phyloP scores from a whole-genome alignment of 2,888 invertebrate genomes.

The Camptogramma bilineatum region DNA sequence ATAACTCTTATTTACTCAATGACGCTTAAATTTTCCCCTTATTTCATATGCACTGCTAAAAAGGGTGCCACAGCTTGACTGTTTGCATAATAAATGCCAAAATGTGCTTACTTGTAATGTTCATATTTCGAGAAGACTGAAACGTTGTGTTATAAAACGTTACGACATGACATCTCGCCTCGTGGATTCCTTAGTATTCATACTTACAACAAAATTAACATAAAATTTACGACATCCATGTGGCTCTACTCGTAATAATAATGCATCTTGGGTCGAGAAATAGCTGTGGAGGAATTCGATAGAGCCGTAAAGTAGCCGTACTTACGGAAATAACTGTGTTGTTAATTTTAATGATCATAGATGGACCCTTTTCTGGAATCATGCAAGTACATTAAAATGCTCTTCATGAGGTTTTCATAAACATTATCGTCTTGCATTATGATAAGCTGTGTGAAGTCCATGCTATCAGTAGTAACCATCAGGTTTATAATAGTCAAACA shows the following conservation, averaged over 20 bases:
- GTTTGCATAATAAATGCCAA: slow-evolving; percentile 37
- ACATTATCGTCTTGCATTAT: neutral
- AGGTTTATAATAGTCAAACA: too few relatives aligned
- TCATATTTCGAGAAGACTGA: slow-evolving; percentile 33
- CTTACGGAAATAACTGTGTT: slow-evolving; percentile 15
- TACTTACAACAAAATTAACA: slow-evolving; percentile 40
- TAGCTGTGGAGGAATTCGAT: slow-evolving; percentile 32
- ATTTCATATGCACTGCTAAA: slow-evolving; percentile 24
- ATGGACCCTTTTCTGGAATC: slow-evolving; percentile 10
- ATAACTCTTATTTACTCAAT: slow-evolving; percentile 6
- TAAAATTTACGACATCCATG: slow-evolving; percentile 41
- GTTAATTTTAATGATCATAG: slow-evolving; percentile 19
- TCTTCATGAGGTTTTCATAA: neutral
- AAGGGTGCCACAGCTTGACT: slow-evolving; percentile 30
- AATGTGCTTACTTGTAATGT: slow-evolving; percentile 34
- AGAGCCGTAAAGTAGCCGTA: slow-evolving; percentile 23
- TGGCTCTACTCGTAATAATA: slow-evolving; percentile 30
- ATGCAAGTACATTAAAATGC: neutral
- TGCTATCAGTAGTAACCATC: too few relatives aligned
- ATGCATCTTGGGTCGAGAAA: slow-evolving; percentile 28
- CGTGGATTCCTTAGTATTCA: slow-evolving; percentile 35
- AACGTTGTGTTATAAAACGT: slow-evolving; percentile 37
- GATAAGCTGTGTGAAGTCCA: too few relatives aligned
- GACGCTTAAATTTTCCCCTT: slow-evolving; percentile 13
- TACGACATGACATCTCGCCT: slow-evolving; percentile 37